Evolutionary conservation across 2,888 invertebrate species (phyloP), one percentile per base, ranked within the genome.

Genomic region (Sarcophaga carnaria): DNA sequence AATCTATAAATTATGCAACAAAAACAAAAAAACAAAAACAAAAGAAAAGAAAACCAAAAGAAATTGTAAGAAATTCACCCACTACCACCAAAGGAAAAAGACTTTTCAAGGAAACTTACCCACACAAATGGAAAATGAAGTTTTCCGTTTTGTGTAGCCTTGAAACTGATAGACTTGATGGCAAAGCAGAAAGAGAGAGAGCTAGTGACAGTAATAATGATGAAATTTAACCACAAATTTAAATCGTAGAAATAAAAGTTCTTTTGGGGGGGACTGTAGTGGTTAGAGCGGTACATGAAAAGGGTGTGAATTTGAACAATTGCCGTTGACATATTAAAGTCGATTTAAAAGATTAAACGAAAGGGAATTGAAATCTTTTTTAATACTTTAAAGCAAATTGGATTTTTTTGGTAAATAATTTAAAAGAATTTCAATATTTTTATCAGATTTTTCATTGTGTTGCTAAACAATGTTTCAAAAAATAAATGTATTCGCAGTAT

Each of bases 1-100:
- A 83, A 86, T 80, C 83, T 74, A 66, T 78, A 80, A 83, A 86
- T 83, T 77, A 80, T 83, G 72, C 74, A 64, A 22, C 22, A 22
- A 22, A 22, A 22, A 22, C 22, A 22, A 22, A 22, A 77, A 83
- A 59, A 69, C 10, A 49, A 59, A 37, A 70, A 71, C 11, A 84
- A 75, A 37, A 10, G 2, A 37, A 37, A 37, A 37, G 37, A 37
- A 37, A 37, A 37, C 4, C 5, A 37, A 37, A 37, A 37, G 6
- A 6, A 49, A 49, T 49, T 14, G 49, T 49, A 14, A 49, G 54
- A 54, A 54, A 54, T 14, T 62, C 76, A 71, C 49, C 70, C 71
- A 45, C 59, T 22, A 49, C n/a, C 64, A 75, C 54, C 54, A 47
- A 47, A 47, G 17, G 47, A 14, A 69, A 20, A 12, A 49, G 49